Base-by-base conservation (phyloP, 2,797 vertebrate genomes). In the Epinephelus coioides region DNA sequence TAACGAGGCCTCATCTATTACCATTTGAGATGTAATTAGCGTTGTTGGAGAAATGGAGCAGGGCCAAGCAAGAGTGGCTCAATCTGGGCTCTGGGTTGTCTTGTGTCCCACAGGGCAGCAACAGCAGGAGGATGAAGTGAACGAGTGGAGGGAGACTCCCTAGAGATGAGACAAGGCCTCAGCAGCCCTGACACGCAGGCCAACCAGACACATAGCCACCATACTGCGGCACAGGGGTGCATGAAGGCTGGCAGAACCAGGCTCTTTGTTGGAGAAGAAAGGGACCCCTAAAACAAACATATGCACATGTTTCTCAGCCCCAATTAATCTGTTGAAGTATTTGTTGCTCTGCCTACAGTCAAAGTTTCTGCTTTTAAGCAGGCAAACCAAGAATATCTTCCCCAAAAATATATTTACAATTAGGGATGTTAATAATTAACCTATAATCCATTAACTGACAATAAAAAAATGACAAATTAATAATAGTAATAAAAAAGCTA, bases 1-100 rank as follows among this genome's bases (percentile, higher is more conserved):
- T 95, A 95, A 95, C 88, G 88, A 94, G 93, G 90, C 78, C 88
- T 88, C 92, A 86, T 94, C 93, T 69, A 94, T 94, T 94, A 94
- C 90, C 91, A 92, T 94, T 87, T 90, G 87, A 92, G 91, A 91
- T 84, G 89, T 93, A 94, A 94, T 95, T 94, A 94, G 93, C 84
- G 61, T 85, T 30, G 84, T 82, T 71, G 84, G 76, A 78, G 84
- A 73, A 90, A 87, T 90, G 89, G 88, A 89, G 85, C 61, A 15
- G 68, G 82, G 88, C 92, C 90, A 93, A 88, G 84, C 60, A 75
- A 89, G 85, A 91, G 92, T 91, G 90, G 87, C 92, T 91, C 92
- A 92, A 91, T 91, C 91, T 93, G 92, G 89, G 90, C 84, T 86
- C 83, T 51, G 76, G 40, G 69, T 83, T 18, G 86, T 80, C 79